phyloP scores from a whole-genome alignment of 2,797 vertebrate genomes.

The Corythornis leucogaster region DNA sequence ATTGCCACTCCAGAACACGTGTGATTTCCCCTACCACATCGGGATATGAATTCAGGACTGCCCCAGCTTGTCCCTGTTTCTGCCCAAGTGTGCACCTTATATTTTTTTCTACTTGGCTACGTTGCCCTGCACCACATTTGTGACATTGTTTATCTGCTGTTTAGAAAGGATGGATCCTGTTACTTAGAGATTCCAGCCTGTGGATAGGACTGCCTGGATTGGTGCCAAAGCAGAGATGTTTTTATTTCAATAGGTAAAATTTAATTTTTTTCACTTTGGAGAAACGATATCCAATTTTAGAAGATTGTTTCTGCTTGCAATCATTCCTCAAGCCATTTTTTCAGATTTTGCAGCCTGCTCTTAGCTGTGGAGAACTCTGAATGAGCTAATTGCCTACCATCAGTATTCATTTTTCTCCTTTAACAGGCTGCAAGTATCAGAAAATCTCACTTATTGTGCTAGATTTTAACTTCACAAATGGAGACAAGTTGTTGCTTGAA shows the following conservation, averaged over 20 bases:
- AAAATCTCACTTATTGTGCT: slow-evolving; percentile 57
- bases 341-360: not conserved
- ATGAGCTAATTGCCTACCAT: slow-evolving; percentile 13
- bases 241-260: not conserved
- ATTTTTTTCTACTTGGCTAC: not conserved
- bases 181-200: not conserved
- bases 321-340: not conserved
- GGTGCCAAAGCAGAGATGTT: not conserved
- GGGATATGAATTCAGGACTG: not conserved
- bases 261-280: not conserved
- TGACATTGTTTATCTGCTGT: not conserved
- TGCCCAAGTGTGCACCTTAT: rapidly evolving
- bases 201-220: not conserved
- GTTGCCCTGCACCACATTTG: not conserved
- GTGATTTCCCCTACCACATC: rapidly evolving
- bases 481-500: slow-evolving; percentile 49
- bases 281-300: not conserved
- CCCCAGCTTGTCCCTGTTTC: not conserved
- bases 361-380: slow-evolving; percentile 28
- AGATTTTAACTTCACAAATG: slow-evolving; percentile 63
- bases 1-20: not conserved
- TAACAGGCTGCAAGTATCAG: slow-evolving; percentile 21
- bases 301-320: not conserved
- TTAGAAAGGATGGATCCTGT: not conserved
- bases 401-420: slow-evolving; percentile 49